phyloP scores from a whole-genome alignment of 2,797 vertebrate species.

The Sciurus vulgaris region DNA sequence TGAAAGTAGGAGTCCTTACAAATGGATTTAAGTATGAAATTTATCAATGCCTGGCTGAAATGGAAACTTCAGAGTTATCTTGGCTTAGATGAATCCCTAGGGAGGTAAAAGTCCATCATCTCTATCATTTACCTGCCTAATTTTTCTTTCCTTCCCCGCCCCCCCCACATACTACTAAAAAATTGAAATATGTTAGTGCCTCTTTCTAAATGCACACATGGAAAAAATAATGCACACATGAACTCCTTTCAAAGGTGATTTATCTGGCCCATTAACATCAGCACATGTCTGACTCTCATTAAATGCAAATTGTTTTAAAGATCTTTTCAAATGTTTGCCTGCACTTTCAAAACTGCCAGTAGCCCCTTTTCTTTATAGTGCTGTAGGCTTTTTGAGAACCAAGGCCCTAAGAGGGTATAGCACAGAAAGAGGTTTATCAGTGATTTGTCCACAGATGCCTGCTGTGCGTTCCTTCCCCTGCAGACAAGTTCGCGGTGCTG shows the following conservation, averaged over 20 bases:
- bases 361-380: not conserved
- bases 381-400: not conserved
- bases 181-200: not conserved
- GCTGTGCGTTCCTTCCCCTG: not conserved
- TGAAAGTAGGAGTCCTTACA: not conserved
- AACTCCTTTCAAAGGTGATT: constrained; percentile 15
- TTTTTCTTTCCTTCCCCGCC: not conserved
- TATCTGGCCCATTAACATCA: not conserved
- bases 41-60: not conserved
- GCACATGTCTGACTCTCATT: not conserved
- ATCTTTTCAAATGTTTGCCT: constrained; percentile 3
- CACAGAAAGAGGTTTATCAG: not conserved
- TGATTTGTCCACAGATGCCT: not conserved
- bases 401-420: no score
- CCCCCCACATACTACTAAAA: not conserved
- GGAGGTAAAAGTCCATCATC: not conserved
- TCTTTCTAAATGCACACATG: not conserved
- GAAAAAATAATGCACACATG: not conserved
- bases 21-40: not conserved
- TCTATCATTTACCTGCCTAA: not conserved
- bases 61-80: not conserved
- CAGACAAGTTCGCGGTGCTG: not conserved
- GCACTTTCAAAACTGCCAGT: not conserved
- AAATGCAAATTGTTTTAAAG: constrained; percentile 48
- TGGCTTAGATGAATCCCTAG: not conserved